Evolutionary conservation across 2,888 invertebrate species (phyloP).

Genomic region (Melanotus villosus): DNA sequence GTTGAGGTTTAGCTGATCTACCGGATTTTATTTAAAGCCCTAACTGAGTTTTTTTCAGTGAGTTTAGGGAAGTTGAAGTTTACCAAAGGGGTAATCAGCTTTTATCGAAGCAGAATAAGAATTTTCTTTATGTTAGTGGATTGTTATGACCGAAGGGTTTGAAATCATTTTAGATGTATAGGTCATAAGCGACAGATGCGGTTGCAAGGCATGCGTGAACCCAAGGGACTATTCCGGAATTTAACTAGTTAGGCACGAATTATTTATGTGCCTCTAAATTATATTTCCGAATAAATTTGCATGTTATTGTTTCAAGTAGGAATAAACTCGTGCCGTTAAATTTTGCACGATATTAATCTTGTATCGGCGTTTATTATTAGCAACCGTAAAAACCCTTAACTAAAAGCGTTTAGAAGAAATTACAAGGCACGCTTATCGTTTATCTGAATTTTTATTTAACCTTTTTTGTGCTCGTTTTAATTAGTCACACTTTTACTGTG

Average conservation of each 20-base stretch:
- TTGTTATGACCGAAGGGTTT: constrained; percentile 12
- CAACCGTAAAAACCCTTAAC: background rate
- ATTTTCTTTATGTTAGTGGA: background rate
- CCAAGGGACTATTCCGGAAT: constrained; percentile 53
- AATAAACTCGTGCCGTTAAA: constrained; percentile 35
- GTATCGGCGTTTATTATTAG: constrained; percentile 7
- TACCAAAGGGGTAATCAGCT: no score
- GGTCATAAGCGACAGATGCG: constrained; percentile 55
- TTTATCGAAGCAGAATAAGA: no score
- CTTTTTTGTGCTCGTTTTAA: no score
- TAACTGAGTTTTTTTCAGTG: no score
- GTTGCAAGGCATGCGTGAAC: constrained; percentile 52
- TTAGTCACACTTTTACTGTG: no score
- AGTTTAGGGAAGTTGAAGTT: no score
- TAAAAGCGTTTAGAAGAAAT: background rate
- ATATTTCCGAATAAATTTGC: constrained; percentile 55
- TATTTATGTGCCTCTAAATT: constrained; percentile 58
- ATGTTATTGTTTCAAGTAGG: constrained; percentile 38
- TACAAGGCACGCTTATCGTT: background rate
- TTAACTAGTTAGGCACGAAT: constrained; percentile 56
- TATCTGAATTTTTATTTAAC: no score
- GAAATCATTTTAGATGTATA: constrained; percentile 33
- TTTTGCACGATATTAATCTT: constrained; percentile 31
- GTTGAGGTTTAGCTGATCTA: no score
- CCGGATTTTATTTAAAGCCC: no score